These are phyloP conservation scores for Lycopodina hypogea DNA, from an alignment of 37 sponge, comb jelly and placozoan genomes.

Conservation along the genomic window DNA sequence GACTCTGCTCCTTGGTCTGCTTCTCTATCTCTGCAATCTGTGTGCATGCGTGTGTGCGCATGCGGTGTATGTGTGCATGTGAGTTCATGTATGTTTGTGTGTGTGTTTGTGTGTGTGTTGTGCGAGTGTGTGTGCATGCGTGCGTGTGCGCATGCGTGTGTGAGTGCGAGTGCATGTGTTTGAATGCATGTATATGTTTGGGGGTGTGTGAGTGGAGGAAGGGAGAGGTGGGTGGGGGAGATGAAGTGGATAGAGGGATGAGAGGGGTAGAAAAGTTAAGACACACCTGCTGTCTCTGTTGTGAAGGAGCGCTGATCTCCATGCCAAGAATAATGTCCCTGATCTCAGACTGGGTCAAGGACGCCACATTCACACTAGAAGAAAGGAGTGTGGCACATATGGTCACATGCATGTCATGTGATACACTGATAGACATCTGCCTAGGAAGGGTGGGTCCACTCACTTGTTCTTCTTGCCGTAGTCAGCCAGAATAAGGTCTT, in stretches of 20 bases:
- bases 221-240: too few species aligned
- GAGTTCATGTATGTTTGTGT: constrained; percentile 54
- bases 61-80: neutral
- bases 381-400: neutral
- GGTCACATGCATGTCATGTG: neutral
- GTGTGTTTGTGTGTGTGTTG: constrained; percentile 99
- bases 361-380: constrained; percentile 92
- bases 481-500: constrained; percentile 97
- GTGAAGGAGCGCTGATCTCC: constrained; percentile 99
- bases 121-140: neutral
- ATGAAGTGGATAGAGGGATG: too few species aligned
- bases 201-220: too few species aligned
- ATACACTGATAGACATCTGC: too few species aligned
- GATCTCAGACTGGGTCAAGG: constrained; percentile 97
- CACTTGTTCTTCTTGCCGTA: constrained; percentile 99
- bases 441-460: neutral
- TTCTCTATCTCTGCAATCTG: constrained; percentile 99
- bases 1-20: constrained; percentile 98
- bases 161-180: constrained; percentile 25
- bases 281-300: constrained; percentile 89
- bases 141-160: neutral
- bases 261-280: neutral
- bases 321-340: constrained; percentile 98
- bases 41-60: neutral
- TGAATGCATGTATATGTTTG: too few species aligned